These are phyloP conservation scores for Belonocnema kinseyi DNA, from an alignment of 1,140 invertebrate species.

Conservation along the genomic window DNA sequence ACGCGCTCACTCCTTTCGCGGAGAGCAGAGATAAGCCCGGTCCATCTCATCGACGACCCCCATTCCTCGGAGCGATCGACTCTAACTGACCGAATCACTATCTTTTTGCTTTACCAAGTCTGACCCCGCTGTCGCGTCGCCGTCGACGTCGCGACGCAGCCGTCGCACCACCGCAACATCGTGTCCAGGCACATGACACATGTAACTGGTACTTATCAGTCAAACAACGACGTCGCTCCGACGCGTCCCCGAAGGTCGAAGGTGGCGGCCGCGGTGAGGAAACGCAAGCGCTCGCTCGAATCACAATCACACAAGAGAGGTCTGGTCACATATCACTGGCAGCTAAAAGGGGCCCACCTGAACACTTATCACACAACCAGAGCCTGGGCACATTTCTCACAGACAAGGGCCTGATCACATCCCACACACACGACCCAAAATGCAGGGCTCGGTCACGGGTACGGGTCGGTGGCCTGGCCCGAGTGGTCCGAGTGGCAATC, in stretches of 20 bases:
- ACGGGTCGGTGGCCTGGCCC: constrained; percentile 58
- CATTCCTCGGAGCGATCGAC: constrained; percentile 36
- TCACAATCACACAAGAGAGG: constrained; percentile 13
- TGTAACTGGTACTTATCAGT: constrained; percentile 35
- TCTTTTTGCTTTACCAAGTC: constrained; percentile 42
- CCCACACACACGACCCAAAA: constrained; percentile 36
- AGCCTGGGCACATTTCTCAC: background rate
- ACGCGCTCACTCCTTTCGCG: constrained; percentile 18
- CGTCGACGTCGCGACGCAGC: constrained; percentile 44
- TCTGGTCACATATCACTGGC: background rate
- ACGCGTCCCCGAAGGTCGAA: constrained; percentile 50
- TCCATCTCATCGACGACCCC: constrained; percentile 44
- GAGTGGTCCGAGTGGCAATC: constrained; percentile 13
- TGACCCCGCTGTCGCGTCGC: constrained; percentile 35
- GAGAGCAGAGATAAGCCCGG: constrained; percentile 44
- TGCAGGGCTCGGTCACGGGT: constrained; percentile 58
- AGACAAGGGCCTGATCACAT: background rate
- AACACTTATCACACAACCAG: background rate
- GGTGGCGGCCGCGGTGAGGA: constrained; percentile 25
- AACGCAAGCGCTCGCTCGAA: constrained; percentile 30
- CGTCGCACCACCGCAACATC: constrained; percentile 49
- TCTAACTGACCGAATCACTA: constrained; percentile 48
- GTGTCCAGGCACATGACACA: constrained; percentile 55
- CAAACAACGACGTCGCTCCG: constrained; percentile 22
- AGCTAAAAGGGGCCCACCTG: background rate